These are phyloP conservation scores for Sciurus vulgaris DNA, from an alignment of 2,797 vertebrate species.

Conservation along the genomic window DNA sequence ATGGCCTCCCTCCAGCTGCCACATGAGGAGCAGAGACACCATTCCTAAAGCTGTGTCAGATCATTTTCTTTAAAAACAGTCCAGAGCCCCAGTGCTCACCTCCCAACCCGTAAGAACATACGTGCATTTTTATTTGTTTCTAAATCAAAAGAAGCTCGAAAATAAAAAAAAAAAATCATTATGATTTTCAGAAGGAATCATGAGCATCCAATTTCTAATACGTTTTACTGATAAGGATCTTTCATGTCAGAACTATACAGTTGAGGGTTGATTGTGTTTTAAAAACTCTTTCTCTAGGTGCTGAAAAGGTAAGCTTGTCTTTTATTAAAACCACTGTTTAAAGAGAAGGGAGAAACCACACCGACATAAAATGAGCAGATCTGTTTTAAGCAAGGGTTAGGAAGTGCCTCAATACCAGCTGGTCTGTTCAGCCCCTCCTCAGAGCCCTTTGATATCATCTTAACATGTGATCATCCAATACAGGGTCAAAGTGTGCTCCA, in stretches of 20 bases:
- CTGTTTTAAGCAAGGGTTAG: conserved; percentile 36
- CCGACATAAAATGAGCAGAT: neutral
- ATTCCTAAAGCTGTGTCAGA: neutral
- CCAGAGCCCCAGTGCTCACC: rapidly evolving
- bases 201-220: neutral
- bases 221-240: neutral
- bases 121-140: neutral
- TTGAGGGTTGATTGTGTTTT: neutral
- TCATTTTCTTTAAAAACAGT: neutral
- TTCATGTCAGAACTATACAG: neutral
- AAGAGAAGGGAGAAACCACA: neutral
- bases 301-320: neutral
- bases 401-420: neutral
- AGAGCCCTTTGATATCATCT: neutral
- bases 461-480: neutral
- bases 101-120: neutral
- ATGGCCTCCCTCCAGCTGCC: neutral
- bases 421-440: neutral
- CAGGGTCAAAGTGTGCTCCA: neutral
- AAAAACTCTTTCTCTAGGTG: neutral
- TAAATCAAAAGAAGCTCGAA: neutral
- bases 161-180: neutral
- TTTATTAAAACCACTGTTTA: neutral
- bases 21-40: rapidly evolving
- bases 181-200: neutral